Percentiles rank a stretch among this genome's conserved stretches.
These are phyloP conservation scores for Caenorhabditis sinica DNA, from an alignment of 2,888 invertebrate species.

Conservation along the genomic window DNA sequence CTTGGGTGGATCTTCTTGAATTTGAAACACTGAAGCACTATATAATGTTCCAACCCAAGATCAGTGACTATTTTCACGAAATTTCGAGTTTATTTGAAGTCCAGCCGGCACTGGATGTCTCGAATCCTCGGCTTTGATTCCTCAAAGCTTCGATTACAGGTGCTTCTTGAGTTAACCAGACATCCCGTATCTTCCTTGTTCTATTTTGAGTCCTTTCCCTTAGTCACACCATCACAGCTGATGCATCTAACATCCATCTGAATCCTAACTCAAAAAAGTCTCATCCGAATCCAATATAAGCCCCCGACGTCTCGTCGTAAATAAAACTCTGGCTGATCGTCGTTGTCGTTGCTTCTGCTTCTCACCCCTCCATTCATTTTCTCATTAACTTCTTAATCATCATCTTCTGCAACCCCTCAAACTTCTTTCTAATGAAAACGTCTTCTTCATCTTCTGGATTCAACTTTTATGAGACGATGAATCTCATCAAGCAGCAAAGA, in stretches of 20 bases:
- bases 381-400: slow-evolving; percentile 43
- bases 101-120: no score
- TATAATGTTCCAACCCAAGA: no score
- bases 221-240: background rate
- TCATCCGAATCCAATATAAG: slow-evolving; percentile 12
- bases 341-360: background rate
- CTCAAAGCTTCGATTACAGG: no score
- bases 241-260: background rate
- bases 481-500: slow-evolving; percentile 35
- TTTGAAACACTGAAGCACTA: no score
- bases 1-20: no score
- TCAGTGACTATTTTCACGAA: no score
- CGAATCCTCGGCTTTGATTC: no score
- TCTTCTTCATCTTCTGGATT: background rate
- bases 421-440: slow-evolving; percentile 27
- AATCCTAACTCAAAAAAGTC: slow-evolving; percentile 9
- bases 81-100: no score
- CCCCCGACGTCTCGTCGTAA: slow-evolving; percentile 20
- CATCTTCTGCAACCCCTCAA: slow-evolving; percentile 15
- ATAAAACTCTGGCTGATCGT: slow-evolving; percentile 20
- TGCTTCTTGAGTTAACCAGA: no score
- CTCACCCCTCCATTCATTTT: slow-evolving; percentile 17
- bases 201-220: background rate
- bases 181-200: background rate
- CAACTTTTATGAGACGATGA: slow-evolving; percentile 29